Conservation (phyloP, 2,113 vertebrate genomes). For the Alaudala cheleensis region DNA sequence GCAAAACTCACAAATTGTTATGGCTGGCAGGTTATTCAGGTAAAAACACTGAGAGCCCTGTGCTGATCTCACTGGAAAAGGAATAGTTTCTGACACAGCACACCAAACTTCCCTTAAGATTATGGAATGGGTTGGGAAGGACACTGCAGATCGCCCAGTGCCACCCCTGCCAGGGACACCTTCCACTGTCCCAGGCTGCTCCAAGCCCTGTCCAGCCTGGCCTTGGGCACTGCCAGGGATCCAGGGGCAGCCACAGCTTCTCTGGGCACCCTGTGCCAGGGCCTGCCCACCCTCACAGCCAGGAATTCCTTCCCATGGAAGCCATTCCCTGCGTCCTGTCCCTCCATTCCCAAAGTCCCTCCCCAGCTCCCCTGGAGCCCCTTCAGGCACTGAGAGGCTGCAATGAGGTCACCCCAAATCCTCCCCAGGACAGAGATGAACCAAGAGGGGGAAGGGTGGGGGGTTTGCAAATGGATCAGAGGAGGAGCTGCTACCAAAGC, state of each 20-base stretch:
- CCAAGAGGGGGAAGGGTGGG: background rate
- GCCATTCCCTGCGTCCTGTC: background rate
- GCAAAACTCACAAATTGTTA: background rate
- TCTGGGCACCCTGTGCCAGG: background rate
- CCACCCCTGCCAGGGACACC: background rate
- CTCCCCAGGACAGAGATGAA: background rate
- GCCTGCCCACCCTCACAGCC: rapidly evolving
- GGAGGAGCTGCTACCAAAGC: background rate
- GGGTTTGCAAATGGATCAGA: background rate
- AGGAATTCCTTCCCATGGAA: background rate
- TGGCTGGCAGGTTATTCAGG: background rate
- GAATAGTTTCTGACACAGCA: background rate
- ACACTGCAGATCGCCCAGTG: background rate
- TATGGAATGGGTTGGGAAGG: background rate
- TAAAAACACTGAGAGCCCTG: background rate
- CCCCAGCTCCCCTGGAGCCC: background rate
- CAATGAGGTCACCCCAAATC: background rate
- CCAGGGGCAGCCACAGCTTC: background rate
- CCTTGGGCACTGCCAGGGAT: background rate
- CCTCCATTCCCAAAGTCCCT: background rate
- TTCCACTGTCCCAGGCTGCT: background rate
- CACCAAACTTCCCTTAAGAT: background rate
- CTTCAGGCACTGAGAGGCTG: background rate
- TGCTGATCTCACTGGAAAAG: background rate
- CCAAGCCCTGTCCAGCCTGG: background rate